Evolutionary conservation across 2,113 vertebrate species (phyloP), one percentile per base, ranked within the genome.

Genomic region (Gnathochromis pfefferi): DNA sequence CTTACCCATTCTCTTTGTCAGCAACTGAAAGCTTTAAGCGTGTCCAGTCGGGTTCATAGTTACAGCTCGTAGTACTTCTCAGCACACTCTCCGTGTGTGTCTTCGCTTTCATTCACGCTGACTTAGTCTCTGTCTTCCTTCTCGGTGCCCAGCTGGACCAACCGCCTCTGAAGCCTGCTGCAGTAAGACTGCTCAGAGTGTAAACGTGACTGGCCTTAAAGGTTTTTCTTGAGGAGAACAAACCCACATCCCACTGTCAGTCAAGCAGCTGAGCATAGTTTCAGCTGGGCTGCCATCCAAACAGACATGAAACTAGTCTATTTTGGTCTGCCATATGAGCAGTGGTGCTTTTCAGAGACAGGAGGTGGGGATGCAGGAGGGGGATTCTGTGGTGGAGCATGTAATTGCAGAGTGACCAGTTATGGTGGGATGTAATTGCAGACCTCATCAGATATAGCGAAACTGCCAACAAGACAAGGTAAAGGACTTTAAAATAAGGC

Each of bases 271-370:
- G 87, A 93, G 96, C 97, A 97, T 95, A 97, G 96, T 96, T 97
- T 96, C 94, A 92, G 92, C 96, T 93, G 97, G 97, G 97, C 97
- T 93, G 86, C 85, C 88, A 6, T 97, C 97, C 98, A 98, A 97
- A 95, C 97, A 97, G 97, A 97, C 97, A 94, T 96, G 96, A 96
- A 97, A 96, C 97, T 96, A 95, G 96, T 97, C 97, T 98, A 97
- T 98, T 98, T 97, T 94, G 92, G 97, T 97, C 96, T 96, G 94
- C 96, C 95, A 96, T 55, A 95, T 95, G 97, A 97, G 96, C 95
- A 89, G 96, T 89, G 95, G 96, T 89, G 91, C 89, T 94, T 87
- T 54, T 87, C 82, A 42, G 89, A 84, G 88, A 78, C 73, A 79
- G 84, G 82, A 81, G 68, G 80, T 53, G 51, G 17, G 92, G 78